Conservation (phyloP, 2,797 vertebrate species). For the Lagodon rhomboides region DNA sequence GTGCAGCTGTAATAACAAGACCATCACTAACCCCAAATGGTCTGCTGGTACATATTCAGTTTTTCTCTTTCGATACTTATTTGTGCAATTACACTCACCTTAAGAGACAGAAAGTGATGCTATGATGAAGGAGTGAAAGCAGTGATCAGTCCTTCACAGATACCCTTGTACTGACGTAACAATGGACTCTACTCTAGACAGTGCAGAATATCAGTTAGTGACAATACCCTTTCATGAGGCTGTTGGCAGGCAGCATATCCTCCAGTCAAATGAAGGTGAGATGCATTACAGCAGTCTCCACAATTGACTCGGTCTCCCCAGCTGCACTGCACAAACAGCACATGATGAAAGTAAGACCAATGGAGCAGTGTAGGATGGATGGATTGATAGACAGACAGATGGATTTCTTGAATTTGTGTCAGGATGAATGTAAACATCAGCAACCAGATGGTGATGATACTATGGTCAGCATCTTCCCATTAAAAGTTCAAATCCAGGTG, state of each 20-base stretch:
- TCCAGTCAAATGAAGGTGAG: constrained; percentile 59
- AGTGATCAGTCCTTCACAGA: constrained; percentile 50
- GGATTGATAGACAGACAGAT: neutral
- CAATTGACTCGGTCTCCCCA: constrained; percentile 10
- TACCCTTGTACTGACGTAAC: constrained; percentile 45
- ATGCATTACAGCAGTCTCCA: constrained; percentile 16
- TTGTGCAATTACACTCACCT: constrained; percentile 30
- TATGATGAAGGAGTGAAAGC: constrained; percentile 41
- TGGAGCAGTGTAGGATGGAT: neutral
- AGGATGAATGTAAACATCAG: no score
- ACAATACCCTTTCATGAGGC: constrained; percentile 53
- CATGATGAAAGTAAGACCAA: constrained; percentile 7
- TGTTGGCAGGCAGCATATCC: constrained; percentile 56
- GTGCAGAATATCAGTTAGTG: constrained; percentile 46
- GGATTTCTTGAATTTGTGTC: no score
- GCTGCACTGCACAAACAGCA: constrained; percentile 24
- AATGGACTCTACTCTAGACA: constrained; percentile 47
- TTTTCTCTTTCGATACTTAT: constrained; percentile 21
- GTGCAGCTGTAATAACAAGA: constrained; percentile 29
- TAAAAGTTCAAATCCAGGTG: no score
- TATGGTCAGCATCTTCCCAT: no score
- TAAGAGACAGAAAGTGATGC: constrained; percentile 23
- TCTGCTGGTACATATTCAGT: constrained; percentile 18
- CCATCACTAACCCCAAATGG: neutral
- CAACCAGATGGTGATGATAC: no score